These are phyloP conservation scores for Notiomystis cincta DNA, from an alignment of 2,113 vertebrate genomes.

Conservation along the genomic window DNA sequence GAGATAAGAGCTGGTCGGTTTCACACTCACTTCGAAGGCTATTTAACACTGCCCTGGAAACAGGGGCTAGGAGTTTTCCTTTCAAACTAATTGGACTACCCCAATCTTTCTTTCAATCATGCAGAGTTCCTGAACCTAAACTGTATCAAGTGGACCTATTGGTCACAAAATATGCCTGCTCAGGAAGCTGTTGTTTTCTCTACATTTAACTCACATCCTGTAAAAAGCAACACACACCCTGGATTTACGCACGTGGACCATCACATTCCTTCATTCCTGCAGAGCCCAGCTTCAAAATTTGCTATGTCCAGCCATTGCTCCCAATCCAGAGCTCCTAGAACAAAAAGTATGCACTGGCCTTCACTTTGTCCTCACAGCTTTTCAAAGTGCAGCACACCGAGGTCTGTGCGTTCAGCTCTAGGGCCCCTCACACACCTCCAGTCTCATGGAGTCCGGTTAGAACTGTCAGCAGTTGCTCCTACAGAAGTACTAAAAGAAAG, in stretches of 20 bases:
- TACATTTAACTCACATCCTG: not conserved
- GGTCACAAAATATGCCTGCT: fast-evolving
- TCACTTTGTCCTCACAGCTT: not conserved
- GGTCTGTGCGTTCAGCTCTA: not conserved
- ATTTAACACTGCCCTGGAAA: fast-evolving
- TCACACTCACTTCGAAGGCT: not conserved
- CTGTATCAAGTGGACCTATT: not conserved
- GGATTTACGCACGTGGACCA: not conserved
- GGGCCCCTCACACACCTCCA: not conserved
- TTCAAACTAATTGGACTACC: not conserved
- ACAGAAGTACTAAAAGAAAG: not conserved
- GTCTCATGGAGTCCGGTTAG: not conserved
- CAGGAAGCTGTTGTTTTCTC: not conserved
- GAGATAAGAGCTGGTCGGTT: not conserved
- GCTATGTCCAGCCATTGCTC: not conserved
- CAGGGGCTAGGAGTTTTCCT: not conserved
- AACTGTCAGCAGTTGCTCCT: not conserved
- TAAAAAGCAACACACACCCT: not conserved
- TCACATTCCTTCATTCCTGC: not conserved
- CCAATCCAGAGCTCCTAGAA: not conserved
- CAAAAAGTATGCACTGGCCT: fast-evolving
- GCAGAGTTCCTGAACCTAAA: not conserved
- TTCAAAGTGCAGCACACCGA: not conserved
- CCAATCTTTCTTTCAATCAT: not conserved
- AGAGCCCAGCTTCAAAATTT: not conserved